Base-by-base conservation (phyloP, 2,797 vertebrate genomes). In the Leptatherina wallacei region DNA sequence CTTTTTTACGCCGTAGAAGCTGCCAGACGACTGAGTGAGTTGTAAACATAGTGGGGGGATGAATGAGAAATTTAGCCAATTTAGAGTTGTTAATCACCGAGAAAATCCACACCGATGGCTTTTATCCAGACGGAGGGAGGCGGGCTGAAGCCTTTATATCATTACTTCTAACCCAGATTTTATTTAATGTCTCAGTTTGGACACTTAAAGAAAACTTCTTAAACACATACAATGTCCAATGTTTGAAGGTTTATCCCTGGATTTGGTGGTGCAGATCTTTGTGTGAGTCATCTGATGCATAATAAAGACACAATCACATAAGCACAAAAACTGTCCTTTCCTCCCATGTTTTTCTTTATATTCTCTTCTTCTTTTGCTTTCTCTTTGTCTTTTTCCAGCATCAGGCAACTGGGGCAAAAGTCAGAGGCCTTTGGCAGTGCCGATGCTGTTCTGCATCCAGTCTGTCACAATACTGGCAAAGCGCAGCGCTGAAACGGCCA, bases 401-500 rank as follows among this genome's bases (percentile, higher is more conserved):
- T 85, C 58, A 81, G 81, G 84, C 85, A 82, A 72, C 71, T 66
- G 69, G 90, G 80, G 81, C 85, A 89, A 67, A 88, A 84, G 84
- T 89, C 85, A 75, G 18, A n/a, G 82, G 59, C 72, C 86, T 69
- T 64, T 81, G 85, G 85, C 89, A 75, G 77, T 3, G 64, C 64
- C 59, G 54, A 64, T 61, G 58, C 75, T 67, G 38, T 83, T 81
- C 79, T 75, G 77, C 83, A 84, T 84, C 84, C 88, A 64, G 79
- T 83, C 88, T 85, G 86, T 91, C 89, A 84, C 83, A 83, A 79
- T 63, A 54, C 82, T 85, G 88, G 85, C 88, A 75, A 57, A 2
- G 62, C 36, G n/a, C 1, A n/a, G 56, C 56, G 77, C 47, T 33
- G 38, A 63, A 56, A 24, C 81, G 74, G 85, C 90, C 89, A 89